Conservation (phyloP, 2,888 invertebrate genomes). For the Teleiodes luculella region DNA sequence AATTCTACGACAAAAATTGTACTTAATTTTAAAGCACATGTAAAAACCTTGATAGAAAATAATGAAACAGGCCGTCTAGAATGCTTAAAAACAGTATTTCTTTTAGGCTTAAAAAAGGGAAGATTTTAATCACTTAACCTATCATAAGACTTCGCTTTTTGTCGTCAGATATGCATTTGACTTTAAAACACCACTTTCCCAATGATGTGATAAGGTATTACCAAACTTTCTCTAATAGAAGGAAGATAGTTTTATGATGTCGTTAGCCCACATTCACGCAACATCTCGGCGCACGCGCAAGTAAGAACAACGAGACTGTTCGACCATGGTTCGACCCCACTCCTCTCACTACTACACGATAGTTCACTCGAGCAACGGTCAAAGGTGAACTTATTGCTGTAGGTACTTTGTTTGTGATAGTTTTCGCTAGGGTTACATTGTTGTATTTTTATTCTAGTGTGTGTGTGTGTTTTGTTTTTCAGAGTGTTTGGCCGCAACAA, state of each 20-base stretch:
- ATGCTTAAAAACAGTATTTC: no score
- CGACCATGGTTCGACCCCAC: slow-evolving; percentile 16
- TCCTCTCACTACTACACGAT: slow-evolving; percentile 61
- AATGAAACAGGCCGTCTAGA: no score
- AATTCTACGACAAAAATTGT: background rate
- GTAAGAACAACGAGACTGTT: slow-evolving; percentile 17
- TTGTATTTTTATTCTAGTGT: no score
- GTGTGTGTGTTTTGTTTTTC: no score
- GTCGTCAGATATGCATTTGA: background rate
- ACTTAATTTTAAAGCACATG: background rate
- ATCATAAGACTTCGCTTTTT: no score
- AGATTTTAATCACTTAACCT: no score
- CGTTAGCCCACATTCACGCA: slow-evolving; percentile 12
- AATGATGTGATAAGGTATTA: background rate
- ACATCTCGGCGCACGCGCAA: slow-evolving; percentile 16
- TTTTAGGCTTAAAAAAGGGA: no score
- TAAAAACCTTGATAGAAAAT: no score
- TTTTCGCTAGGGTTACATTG: slow-evolving; percentile 17
- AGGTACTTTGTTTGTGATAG: slow-evolving; percentile 12
- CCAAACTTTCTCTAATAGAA: slow-evolving; percentile 10
- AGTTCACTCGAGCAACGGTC: slow-evolving; percentile 58
- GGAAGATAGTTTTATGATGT: slow-evolving; percentile 5
- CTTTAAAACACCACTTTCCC: background rate
- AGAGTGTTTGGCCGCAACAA: no score
- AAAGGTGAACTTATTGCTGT: slow-evolving; percentile 46